Base-by-base conservation (phyloP, 2,888 invertebrate genomes). In the Sipha maydis region DNA sequence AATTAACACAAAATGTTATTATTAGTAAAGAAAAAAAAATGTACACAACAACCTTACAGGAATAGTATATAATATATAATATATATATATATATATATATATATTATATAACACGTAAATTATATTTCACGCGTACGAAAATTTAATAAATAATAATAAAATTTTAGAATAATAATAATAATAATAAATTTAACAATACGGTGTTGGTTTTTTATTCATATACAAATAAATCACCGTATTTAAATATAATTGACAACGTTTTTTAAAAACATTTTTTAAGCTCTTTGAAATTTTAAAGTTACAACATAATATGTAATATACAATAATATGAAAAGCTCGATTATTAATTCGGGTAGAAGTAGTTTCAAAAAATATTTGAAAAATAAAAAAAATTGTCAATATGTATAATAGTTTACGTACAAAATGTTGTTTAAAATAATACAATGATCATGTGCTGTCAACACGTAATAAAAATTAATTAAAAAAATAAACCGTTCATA, bases 141-240 rank as follows among this genome's bases (percentile, higher is more conserved):
- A 75, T 77, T 21, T 85, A 84, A 84, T 84, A 76, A 84, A 84
- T 84, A 76, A 76, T 83, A 84, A 84, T 84, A 84, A 84, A 84
- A 76, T 67, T 76, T 31, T 76, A 69, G 48, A 73, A 73, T 73
- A 73, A 75, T 54, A 48, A 76, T 28, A 78, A 77, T 48, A 77
- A 28, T 76, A 76, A 77, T 54, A 31, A 34, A 4, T 71, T 83
- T 73, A 83, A 83, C 83, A 54, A 73, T 34, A 83, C 31, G 71
- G 54, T n/a, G 71, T 83, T 83, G 83, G 19, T 71, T 71, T 71
- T 71, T 71, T 71, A 61, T 21, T 61, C 61, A 25, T 61, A 61
- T 69, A 28, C n/a, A 71, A 71, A 71, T 71, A 2, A n/a, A 80
- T 61, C 34, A 67, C 34, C 56, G 28, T 80, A 38, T n/a, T 38